Conservation (phyloP, 2,797 vertebrate species). For the Phylloscopus collybita region DNA sequence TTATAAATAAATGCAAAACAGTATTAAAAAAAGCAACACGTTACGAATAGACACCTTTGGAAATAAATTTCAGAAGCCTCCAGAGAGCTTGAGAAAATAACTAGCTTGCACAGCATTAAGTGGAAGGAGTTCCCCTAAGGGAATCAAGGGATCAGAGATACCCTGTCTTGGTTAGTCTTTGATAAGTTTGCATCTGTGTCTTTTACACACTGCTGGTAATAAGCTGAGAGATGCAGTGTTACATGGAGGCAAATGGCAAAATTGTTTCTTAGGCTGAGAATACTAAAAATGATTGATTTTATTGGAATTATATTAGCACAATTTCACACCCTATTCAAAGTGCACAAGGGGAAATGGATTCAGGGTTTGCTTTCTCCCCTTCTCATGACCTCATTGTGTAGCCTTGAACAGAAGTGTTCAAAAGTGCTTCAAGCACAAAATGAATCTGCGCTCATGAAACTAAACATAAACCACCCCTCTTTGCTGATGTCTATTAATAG, state of each 20-base stretch:
- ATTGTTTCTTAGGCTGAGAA: not conserved
- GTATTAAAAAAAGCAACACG: not conserved
- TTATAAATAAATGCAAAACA: constrained; percentile 49
- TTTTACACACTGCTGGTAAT: constrained; percentile 45
- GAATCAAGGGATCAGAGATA: constrained; percentile 64
- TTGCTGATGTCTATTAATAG: not conserved
- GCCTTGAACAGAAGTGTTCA: not conserved
- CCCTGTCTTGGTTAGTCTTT: constrained; percentile 55
- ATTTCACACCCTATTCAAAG: constrained; percentile 22
- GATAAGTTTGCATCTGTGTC: constrained; percentile 56
- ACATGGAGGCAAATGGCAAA: constrained; percentile 7
- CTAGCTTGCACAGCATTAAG: constrained; percentile 61
- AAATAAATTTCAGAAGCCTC: constrained; percentile 72
- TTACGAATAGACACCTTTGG: constrained; percentile 56
- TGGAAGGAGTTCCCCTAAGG: constrained; percentile 55
- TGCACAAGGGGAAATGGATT: not conserved
- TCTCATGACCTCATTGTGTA: not conserved
- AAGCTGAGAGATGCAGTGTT: constrained; percentile 26
- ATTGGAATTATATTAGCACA: constrained; percentile 18
- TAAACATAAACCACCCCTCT: not conserved
- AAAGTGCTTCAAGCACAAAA: constrained; percentile 8
- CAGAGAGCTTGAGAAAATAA: constrained; percentile 65
- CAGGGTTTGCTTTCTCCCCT: constrained; percentile 10
- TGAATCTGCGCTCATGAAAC: not conserved
- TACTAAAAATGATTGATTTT: constrained; percentile 22